Conservation (phyloP, 2,113 vertebrate species). For the Propithecus coquereli region DNA sequence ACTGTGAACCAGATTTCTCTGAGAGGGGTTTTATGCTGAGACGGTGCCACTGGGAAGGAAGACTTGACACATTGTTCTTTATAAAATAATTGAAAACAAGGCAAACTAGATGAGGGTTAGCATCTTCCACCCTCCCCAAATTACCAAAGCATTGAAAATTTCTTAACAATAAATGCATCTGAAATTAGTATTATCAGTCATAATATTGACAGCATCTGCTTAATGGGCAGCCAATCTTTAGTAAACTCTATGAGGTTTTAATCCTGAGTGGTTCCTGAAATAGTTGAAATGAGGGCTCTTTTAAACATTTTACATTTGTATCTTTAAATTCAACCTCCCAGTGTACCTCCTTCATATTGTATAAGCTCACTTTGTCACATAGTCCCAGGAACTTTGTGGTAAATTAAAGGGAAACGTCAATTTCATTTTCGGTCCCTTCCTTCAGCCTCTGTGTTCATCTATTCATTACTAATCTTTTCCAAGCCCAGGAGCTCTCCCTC, state of each 20-base stretch:
- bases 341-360: background rate
- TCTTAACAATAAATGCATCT: background rate
- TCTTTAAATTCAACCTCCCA: background rate
- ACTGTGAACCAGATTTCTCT: background rate
- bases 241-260: background rate
- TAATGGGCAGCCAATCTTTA: background rate
- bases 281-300: background rate
- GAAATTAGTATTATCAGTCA: background rate
- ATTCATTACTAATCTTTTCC: background rate
- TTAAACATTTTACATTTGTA: background rate
- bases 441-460: background rate
- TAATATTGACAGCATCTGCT: background rate
- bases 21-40: background rate
- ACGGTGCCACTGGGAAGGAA: background rate
- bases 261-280: background rate
- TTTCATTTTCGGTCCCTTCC: background rate
- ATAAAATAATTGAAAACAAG: conserved; percentile 14
- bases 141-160: background rate
- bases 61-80: background rate
- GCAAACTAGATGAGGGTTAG: background rate
- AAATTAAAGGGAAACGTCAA: conserved; percentile 19
- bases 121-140: background rate
- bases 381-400: background rate
- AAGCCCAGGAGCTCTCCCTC: background rate
- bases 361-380: background rate